Evolutionary conservation across 2,113 vertebrate species (phyloP), one percentile per base, ranked within the genome.

Genomic region (Aix galericulata): DNA sequence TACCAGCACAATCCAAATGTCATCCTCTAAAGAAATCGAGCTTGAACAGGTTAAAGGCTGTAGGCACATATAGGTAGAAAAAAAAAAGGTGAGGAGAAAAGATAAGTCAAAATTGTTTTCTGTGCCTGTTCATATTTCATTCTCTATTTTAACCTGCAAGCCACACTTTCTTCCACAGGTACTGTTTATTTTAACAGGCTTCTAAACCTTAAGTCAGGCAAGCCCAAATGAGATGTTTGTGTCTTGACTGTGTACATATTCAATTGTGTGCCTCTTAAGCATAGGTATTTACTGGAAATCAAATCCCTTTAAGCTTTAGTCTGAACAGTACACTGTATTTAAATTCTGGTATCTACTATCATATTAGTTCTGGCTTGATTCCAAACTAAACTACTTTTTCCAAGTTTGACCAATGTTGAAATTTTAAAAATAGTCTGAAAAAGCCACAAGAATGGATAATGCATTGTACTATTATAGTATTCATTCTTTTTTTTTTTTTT

Each of bases 1-100:
- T 95, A 91, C 89, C 44, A 91, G 44, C 42, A 32, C 66, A 82
- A 89, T 89, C 71, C 58, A 95, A 95, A 95, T 93, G 87, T 82
- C 82, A 82, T 87, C 74, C 63, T 21, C 48, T 84, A 81, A 87
- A 90, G 77, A 86, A 94, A 89, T 50, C 26, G 48, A 79, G 69
- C 53, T 82, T 91, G 74, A 92, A 17, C 66, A 89, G 77, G 84
- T 92, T 94, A 89, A 96, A 85, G 8, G 38, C 85, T 93, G 48
- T 53, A 91, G 62, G 17, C 34, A 32, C 20, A 48, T 27, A 62
- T 26, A 56, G 46, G 26, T 78, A 60, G 29, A 86, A 94, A 94
- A 38, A n/a, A 75, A 82, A 75, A 82, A 91, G 16, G 13, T 48
- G 20, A 84, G 85, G 42, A 68, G 34, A 89, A 81, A 84, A 93